Percentiles rank a stretch among this genome's conserved stretches.
Conservation (phyloP, 2,888 invertebrate species). For the Drosophila villosipedis region DNA sequence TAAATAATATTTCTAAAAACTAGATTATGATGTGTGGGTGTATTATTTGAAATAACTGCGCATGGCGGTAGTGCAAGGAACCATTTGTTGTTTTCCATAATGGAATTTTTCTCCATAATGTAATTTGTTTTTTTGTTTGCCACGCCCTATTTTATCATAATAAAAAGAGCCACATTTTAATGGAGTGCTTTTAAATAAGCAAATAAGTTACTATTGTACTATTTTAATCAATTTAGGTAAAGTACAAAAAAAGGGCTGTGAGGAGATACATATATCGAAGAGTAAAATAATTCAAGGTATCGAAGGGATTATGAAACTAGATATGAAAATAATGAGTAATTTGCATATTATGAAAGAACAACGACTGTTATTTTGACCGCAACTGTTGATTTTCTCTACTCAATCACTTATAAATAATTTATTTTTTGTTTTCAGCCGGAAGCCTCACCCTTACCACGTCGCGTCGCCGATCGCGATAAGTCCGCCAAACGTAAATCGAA, state of each 20-base stretch:
- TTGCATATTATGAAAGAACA: background rate
- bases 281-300: background rate
- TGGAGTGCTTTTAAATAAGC: too few relatives aligned
- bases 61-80: too few relatives aligned
- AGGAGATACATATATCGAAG: background rate
- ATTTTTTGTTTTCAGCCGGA: slow-evolving; percentile 70
- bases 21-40: too few relatives aligned
- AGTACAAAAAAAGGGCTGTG: background rate
- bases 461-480: slow-evolving; percentile 87
- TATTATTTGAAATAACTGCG: too few relatives aligned
- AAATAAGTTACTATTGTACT: too few relatives aligned
- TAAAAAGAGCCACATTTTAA: too few relatives aligned
- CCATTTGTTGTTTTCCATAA: too few relatives aligned
- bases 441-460: slow-evolving; percentile 81
- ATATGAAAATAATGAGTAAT: background rate
- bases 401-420: background rate
- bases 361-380: background rate
- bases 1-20: background rate
- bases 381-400: background rate
- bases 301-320: background rate
- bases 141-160: too few relatives aligned
- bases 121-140: too few relatives aligned
- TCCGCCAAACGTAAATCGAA: slow-evolving; percentile 89
- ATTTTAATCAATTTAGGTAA: too few relatives aligned
- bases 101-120: too few relatives aligned